Base-by-base conservation (phyloP, 2,888 invertebrate species). In the Ectemnius continuus region DNA sequence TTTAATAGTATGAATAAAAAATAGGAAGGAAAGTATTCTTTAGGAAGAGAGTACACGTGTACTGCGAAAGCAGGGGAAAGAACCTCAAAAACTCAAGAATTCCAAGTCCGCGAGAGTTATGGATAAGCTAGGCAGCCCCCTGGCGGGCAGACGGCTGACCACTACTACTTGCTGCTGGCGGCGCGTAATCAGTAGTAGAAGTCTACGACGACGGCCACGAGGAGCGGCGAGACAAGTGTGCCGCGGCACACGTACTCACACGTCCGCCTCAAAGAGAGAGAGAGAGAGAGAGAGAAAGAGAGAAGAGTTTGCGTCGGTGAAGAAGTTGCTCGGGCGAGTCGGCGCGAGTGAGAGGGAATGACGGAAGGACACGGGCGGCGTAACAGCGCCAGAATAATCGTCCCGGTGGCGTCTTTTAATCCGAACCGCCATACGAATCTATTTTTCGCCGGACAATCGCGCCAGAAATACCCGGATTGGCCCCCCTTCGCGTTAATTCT, bases 361-460 rank as follows among this genome's bases (percentile, higher is more conserved):
- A 81, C 84, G 85, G 84, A 85, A 85, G 84, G 83, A 80, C 85
- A 77, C 76, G 75, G 76, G 73, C 78, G 83, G 83, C 84, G 83
- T 82, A 83, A 83, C 80, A 76, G 80, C 79, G 81, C 78, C 82
- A 84, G 81, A 85, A 85, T 85, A 85, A 85, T 85, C 84, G 81
- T 81, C 81, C 81, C 82, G 83, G 83, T 85, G 82, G 84, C 84
- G 85, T 87, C 87, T 89, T 88, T 89, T 89, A 89, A 89, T 89
- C 84, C 87, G 85, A 80, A 87, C 84, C 82, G 84, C 82, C 84
- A 86, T 84, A 85, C 80, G 79, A 81, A 85, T 89, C 89, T 90
- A 90, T 89, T 90, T 89, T 89, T 88, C 87, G 88, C 86, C 89
- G 86, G 88, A 90, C 89, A 90, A 90, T 90, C 89, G 88, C 83